Evolutionary conservation across 2,797 vertebrate genomes (phyloP).

Genomic region (Tadarida brasiliensis): DNA sequence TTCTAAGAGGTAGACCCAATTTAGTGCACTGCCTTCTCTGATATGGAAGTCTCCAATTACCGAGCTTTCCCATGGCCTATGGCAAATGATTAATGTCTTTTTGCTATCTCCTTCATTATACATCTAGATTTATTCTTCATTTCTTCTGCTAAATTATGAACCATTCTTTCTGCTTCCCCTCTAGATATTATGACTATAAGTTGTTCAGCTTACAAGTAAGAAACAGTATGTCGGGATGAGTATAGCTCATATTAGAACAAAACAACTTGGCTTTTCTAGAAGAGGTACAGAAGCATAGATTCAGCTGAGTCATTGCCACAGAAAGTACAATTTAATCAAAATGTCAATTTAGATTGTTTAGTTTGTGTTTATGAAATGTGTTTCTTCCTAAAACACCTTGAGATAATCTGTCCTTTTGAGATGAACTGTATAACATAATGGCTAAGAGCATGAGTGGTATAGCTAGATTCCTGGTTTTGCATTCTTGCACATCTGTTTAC

Average conservation of each 20-base stretch:
- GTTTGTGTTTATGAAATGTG: neutral
- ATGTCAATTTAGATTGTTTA: neutral
- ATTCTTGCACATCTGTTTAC: neutral
- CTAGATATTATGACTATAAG: neutral
- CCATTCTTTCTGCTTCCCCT: neutral
- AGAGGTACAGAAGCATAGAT: neutral
- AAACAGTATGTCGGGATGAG: neutral
- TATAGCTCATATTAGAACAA: neutral
- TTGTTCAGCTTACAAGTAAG: neutral
- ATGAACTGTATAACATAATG: neutral
- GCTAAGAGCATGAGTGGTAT: neutral
- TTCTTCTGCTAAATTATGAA: neutral
- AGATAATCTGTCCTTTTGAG: neutral
- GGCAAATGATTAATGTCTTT: neutral
- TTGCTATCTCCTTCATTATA: neutral
- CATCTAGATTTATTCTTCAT: neutral
- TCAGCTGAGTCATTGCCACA: neutral
- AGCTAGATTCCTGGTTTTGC: neutral
- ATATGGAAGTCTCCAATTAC: neutral
- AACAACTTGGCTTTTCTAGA: neutral
- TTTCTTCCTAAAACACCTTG: neutral
- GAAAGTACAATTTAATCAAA: constrained; percentile 22
- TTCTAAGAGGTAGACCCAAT: neutral
- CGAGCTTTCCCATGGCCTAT: neutral
- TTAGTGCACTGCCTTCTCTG: neutral